Base-by-base conservation (phyloP, 2,113 vertebrate species). In the Oryzias celebensis region DNA sequence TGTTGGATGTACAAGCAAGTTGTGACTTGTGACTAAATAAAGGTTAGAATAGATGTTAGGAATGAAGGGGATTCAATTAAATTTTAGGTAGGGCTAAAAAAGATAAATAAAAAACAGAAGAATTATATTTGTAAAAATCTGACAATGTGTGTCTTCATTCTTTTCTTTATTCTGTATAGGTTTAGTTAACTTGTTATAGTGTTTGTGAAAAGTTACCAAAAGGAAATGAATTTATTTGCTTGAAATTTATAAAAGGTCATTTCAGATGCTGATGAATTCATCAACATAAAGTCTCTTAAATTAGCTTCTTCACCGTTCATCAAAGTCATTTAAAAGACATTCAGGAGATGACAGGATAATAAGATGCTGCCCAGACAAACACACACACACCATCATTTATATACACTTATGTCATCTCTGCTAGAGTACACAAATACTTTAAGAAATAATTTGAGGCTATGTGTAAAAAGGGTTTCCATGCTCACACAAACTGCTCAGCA, bases 221-320 rank as follows among this genome's bases (percentile, higher is more conserved):
- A 44, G 36, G 1, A 70, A 42, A 69, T 52, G 4, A 55, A 62
- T 75, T 61, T 61, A 53, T 72, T 55, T 70, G 58, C 28, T 58
- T 43, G 12, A 16, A 7, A 66, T 61, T 57, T 68, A 78, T 46
- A 22, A 73, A 67, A 63, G 58, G 22, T 58, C 15, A 51, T 42
- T 70, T 79, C 50, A 65, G 53, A 65, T 55, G 63, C 57, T 12
- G 26, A 65, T 77, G 80, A 82, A 85, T 75, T 52, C 26, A 83
- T 81, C 82, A 68, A 15, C 80, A 87, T 80, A 58, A 80, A 75
- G 70, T 23, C 17, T 36, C 36, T 36, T 58, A 66, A 54, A 87
- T 85, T 74, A 73, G 52, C 51, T 52, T 71, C 58, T 31, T n/a
- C 52, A 45, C 59, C 68, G 82, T 88, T 81, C 47, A 79, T 84